Base-by-base conservation (phyloP, 2,888 invertebrate genomes). In the Diarsia brunnea region DNA sequence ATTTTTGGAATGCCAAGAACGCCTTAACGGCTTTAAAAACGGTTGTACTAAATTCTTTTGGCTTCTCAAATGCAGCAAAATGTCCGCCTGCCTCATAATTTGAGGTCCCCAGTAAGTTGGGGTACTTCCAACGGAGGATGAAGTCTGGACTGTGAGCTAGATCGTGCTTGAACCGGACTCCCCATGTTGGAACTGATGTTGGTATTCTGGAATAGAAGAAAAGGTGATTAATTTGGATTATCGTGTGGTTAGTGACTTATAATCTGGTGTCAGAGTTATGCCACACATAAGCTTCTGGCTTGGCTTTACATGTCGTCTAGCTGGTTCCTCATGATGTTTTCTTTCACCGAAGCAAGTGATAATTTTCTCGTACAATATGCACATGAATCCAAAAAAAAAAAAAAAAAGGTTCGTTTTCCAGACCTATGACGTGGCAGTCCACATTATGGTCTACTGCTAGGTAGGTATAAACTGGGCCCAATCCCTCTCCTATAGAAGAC, bases 21-120 rank as follows among this genome's bases (percentile, higher is more conserved):
- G 68, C 87, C 49, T 92, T 89, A 0, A 95, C 94, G 67, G 95
- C 95, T 76, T 91, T 89, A 77, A 94, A 96, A 21, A 99, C 92
- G 88, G 99, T 98, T 11, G 97, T 94, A 45, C 98, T 97, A 14
- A 99, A 93, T 2, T 97, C 91, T 73, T 97, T 92, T 0, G 99
- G 98, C 80, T 97, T 97, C 93, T 99, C 98, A 67, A 99, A 97
- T 0, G 98, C 98, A 0, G 98, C 98, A 93, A 98, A 99, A 93
- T 99, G 99, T 0, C 99, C 99, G 0, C 98, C 98, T 1, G 96
- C 92, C 0, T 97, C 93, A 78, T 97, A 93, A 70, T 97, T 97
- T 0, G 97, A 97, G 69, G 97, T 97, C 11, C 98, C 98, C 7
- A 98, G 94, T 5, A 99, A 89, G 89, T 98, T 98, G 8, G 93